Percentiles rank a stretch among this genome's conserved stretches.
phyloP scores from a whole-genome alignment of 2,888 invertebrate genomes.

The Pyrrhia umbra region DNA sequence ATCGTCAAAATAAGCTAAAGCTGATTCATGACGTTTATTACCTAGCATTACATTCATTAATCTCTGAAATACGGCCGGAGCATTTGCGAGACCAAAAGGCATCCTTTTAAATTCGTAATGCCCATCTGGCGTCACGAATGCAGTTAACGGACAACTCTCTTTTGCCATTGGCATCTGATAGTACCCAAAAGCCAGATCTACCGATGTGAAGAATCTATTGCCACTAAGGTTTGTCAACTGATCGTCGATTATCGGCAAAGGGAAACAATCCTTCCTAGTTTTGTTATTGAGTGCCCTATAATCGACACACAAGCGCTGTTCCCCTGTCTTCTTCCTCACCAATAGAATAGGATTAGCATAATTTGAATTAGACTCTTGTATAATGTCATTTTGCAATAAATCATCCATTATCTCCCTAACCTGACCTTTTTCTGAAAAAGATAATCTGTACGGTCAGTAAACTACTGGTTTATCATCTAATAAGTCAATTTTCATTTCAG shows the following conservation, averaged over 20 bases:
- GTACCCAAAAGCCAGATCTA: too few relatives aligned
- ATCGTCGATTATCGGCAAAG: not conserved
- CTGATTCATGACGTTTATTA: not conserved
- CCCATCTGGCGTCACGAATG: too few relatives aligned
- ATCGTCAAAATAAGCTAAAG: slow-evolving; percentile 7
- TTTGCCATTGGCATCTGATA: too few relatives aligned
- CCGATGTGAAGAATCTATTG: not conserved
- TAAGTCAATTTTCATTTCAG: slow-evolving; percentile 1
- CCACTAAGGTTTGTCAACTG: not conserved
- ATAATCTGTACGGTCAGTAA: not conserved
- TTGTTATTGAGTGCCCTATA: slow-evolving; percentile 2
- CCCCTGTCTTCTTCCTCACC: not conserved
- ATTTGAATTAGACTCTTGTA: not conserved
- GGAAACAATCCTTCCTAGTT: not conserved
- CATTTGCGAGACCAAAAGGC: not conserved
- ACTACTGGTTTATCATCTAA: not conserved
- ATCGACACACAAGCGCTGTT: not conserved
- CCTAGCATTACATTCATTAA: not conserved
- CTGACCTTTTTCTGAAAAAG: not conserved
- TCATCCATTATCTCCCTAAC: slow-evolving; percentile 2
- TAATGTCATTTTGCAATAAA: not conserved
- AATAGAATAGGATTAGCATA: slow-evolving; percentile 2
- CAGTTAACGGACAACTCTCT: too few relatives aligned
- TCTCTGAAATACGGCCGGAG: not conserved
- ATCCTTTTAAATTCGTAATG: slow-evolving; percentile 2